Evolutionary conservation across 1,140 invertebrate genomes (phyloP).

Genomic region (Lepidurus couesii): DNA sequence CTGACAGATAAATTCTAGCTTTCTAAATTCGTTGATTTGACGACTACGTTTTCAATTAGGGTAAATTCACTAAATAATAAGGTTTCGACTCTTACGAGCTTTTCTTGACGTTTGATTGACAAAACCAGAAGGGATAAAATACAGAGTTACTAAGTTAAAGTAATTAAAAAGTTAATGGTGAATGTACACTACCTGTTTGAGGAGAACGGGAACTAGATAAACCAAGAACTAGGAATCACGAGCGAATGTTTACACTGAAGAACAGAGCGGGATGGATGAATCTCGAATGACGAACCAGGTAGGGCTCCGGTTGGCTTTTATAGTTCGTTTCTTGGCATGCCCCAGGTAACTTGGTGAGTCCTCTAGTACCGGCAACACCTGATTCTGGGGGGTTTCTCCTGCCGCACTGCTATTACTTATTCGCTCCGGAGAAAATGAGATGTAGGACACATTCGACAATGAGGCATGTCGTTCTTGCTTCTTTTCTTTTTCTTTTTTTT

Average conservation of each 20-base stretch:
- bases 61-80: too few species aligned
- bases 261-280: background rate
- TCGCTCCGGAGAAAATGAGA: constrained; percentile 17
- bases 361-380: background rate
- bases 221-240: background rate
- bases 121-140: too few species aligned
- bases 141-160: background rate
- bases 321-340: constrained; percentile 11
- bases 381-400: background rate
- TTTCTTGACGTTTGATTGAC: too few species aligned
- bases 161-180: background rate
- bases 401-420: background rate
- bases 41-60: too few species aligned
- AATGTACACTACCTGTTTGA: background rate
- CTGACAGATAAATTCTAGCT: too few species aligned
- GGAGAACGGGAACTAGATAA: background rate
- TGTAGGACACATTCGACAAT: constrained; percentile 15
- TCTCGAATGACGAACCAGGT: constrained; percentile 21
- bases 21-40: too few species aligned
- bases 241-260: constrained; percentile 8
- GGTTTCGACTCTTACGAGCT: too few species aligned
- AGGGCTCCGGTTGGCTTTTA: constrained; percentile 13
- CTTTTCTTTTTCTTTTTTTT: background rate
- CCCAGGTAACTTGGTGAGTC: background rate
- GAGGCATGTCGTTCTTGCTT: background rate